Evolutionary conservation across 2,888 invertebrate species (phyloP).

Genomic region (Chrysina gloriosa): DNA sequence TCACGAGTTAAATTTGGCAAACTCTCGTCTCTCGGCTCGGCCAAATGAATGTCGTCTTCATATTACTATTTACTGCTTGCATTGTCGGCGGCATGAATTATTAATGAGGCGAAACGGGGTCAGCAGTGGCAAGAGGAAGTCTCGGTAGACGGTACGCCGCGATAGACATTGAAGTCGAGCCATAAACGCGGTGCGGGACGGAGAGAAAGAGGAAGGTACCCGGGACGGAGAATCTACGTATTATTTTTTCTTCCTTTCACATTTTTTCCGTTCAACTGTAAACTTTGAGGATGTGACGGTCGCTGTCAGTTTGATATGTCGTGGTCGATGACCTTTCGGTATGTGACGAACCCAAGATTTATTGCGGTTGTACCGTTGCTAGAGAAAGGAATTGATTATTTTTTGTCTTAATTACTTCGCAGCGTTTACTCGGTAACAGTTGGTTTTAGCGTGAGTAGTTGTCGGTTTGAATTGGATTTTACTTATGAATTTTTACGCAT

Average conservation of each 20-base stretch:
- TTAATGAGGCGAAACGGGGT: slow-evolving; percentile 34
- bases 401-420: too few relatives aligned
- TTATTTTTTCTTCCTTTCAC: slow-evolving; percentile 17
- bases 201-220: neutral
- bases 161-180: neutral
- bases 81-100: slow-evolving; percentile 33
- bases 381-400: neutral
- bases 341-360: slow-evolving; percentile 4
- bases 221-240: slow-evolving; percentile 7
- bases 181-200: neutral
- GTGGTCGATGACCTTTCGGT: slow-evolving; percentile 28
- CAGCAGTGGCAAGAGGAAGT: slow-evolving; percentile 35
- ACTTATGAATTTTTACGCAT: too few relatives aligned
- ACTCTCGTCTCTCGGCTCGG: neutral
- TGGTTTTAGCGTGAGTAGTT: too few relatives aligned
- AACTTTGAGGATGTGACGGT: slow-evolving; percentile 23
- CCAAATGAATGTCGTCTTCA: slow-evolving; percentile 24
- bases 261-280: slow-evolving; percentile 31
- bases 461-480: too few relatives aligned
- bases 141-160: slow-evolving; percentile 20
- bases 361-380: slow-evolving; percentile 9
- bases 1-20: slow-evolving; percentile 4
- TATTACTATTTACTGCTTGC: slow-evolving; percentile 34
- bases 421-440: too few relatives aligned
- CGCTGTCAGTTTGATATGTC: slow-evolving; percentile 23